Conservation (phyloP, 2,113 vertebrate species). For the Ammospiza caudacuta region DNA sequence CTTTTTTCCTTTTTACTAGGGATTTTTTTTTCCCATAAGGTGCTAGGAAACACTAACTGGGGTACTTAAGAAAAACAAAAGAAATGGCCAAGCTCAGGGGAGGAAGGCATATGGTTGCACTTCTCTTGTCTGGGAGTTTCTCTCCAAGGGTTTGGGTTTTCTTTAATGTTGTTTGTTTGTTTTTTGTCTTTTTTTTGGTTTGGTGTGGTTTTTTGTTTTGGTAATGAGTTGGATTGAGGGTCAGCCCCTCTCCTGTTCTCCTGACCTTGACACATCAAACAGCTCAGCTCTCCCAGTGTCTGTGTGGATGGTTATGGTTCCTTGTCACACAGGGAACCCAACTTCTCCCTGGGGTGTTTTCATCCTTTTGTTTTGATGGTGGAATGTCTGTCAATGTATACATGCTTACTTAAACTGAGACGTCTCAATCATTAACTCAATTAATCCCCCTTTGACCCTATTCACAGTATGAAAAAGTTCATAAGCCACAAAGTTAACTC, state of each 20-base stretch:
- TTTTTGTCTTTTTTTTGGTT: background rate
- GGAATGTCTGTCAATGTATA: background rate
- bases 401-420: background rate
- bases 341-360: background rate
- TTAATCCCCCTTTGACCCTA: background rate
- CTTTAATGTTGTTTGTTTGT: too few relatives aligned
- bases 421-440: background rate
- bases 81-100: background rate
- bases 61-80: background rate
- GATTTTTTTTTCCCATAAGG: background rate
- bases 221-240: background rate
- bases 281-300: background rate
- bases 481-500: background rate
- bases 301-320: rapidly evolving
- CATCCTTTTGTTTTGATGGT: background rate
- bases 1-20: background rate
- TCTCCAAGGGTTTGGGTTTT: too few relatives aligned
- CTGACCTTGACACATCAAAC: background rate
- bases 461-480: background rate
- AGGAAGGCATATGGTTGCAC: background rate
- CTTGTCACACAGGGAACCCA: background rate
- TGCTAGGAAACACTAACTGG: background rate
- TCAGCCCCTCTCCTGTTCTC: background rate
- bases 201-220: too few relatives aligned
- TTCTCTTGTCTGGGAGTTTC: background rate